Percentiles rank a stretch among this genome's conserved stretches.
Conservation (phyloP, 2,888 invertebrate genomes). For the Seira sanloemensis region DNA sequence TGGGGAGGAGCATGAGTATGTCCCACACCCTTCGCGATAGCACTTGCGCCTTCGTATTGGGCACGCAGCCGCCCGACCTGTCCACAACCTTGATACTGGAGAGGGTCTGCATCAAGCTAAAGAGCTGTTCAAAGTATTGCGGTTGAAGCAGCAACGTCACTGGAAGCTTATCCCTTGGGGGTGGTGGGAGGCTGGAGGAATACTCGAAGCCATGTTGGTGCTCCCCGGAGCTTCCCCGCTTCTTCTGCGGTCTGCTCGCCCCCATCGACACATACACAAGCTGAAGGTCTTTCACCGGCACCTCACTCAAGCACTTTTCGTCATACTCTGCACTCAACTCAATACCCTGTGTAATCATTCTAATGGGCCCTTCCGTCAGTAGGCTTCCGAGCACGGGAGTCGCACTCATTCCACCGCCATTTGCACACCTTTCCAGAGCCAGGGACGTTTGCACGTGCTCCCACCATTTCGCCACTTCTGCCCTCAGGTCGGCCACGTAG, state of each 20-base stretch:
- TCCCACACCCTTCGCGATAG: conserved; percentile 96
- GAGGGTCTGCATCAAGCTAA: conserved; percentile 91
- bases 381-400: conserved; percentile 82
- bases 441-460: conserved; percentile 77
- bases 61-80: conserved; percentile 83
- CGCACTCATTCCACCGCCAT: conserved; percentile 60
- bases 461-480: conserved; percentile 98
- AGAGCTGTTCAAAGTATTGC: conserved; percentile 92
- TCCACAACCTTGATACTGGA: conserved; percentile 89
- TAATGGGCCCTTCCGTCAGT: conserved; percentile 87
- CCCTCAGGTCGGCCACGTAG: conserved; percentile 92
- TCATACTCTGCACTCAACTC: conserved; percentile 95
- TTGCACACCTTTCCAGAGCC: conserved; percentile 62
- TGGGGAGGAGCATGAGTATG: conserved; percentile 92
- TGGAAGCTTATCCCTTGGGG: conserved; percentile 89
- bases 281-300: conserved; percentile 96
- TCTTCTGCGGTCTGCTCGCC: conserved; percentile 81
- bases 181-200: conserved; percentile 90
- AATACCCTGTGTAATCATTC: conserved; percentile 93
- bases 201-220: conserved; percentile 80
- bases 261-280: conserved; percentile 94
- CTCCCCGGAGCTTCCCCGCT: conserved; percentile 78
- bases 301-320: conserved; percentile 91
- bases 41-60: conserved; percentile 91
- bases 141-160: conserved; percentile 89